Evolutionary conservation across 53 echinoderm and acorn worm genomes (phyloP).

Genomic region (Paelopatides confundens): DNA sequence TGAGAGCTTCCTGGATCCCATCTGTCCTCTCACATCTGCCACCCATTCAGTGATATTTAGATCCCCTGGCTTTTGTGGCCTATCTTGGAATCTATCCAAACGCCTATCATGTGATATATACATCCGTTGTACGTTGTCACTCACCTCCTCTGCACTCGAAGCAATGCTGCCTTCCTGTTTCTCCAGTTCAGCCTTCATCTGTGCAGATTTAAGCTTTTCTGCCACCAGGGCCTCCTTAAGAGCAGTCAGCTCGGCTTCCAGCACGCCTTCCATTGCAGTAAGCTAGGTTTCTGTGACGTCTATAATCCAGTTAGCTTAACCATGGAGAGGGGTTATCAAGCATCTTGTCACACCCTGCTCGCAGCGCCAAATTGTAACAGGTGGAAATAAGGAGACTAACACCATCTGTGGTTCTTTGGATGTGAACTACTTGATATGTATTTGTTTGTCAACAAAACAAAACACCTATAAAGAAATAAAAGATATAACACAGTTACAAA

Average conservation of each 20-base stretch:
- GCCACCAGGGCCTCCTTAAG: not conserved
- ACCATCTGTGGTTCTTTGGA: not conserved
- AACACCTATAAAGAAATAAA: too few relatives aligned
- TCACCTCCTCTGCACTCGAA: not conserved
- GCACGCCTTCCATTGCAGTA: not conserved
- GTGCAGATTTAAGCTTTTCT: not conserved
- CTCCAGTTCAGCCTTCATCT: not conserved
- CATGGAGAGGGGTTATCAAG: not conserved
- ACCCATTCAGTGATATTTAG: not conserved
- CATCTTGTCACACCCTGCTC: not conserved
- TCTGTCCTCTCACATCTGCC: constrained; percentile 9
- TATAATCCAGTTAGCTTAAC: not conserved
- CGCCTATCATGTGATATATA: constrained; percentile 1
- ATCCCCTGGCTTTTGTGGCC: constrained; percentile 5
- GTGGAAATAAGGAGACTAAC: not conserved
- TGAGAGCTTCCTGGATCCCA: not conserved
- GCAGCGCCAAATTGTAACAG: constrained; percentile 11
- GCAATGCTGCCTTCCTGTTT: not conserved
- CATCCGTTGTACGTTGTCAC: not conserved
- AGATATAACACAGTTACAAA: too few relatives aligned
- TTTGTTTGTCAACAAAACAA: too few relatives aligned
- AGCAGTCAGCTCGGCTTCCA: not conserved
- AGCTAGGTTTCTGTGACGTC: not conserved
- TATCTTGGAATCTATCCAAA: not conserved
- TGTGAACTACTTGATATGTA: too few relatives aligned